Evolutionary conservation across 1,140 invertebrate species (phyloP), one percentile per base, ranked within the genome.

Genomic region (Ostrea denselamellosa): DNA sequence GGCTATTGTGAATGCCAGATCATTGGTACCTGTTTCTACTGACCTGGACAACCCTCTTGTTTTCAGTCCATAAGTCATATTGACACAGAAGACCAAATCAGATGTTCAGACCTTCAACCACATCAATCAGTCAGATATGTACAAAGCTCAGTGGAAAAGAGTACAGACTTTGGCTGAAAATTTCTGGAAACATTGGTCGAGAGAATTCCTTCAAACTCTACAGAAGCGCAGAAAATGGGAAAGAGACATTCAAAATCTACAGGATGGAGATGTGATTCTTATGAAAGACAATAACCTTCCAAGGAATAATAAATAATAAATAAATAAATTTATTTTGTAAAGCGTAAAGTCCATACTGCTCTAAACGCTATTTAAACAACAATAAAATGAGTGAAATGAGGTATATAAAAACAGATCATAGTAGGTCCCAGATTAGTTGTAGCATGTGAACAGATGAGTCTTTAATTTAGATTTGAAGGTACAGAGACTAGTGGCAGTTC

Each of bases 161-260:
- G 81, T 87, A 0, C 86, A 87, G 51, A 2, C 44, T 51, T 68
- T 87, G 9, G 82, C 56, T 8, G 54, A 87, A 25, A 53, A 14
- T 2, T 83, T 87, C 53, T 87, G 86, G 86, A 83, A 65, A 68
- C 53, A 58, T 17, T 84, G 86, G 62, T 54, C 25, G 0, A 52
- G 12, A 8, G 56, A 87, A 53, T 87, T 52, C 22, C 14, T 87
- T 10, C 86, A 87, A 17, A 87, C 22, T 65, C 62, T 84, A 22
- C 86, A 84, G 22, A 8, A n/a, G n/a, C 53, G 82, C 0, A 62
- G 52, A 53, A 87, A 85, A 44, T 87, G 83, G 86, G 17, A 84
- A 14, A 14, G 0, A 9, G n/a, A 51, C 34, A 28, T n/a, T 17
- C 86, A 28, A 34, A 84, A 87, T 53, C 10, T 84, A 51, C 5